Conservation (phyloP, 1,140 invertebrate genomes). For the Zaprionus ghesquierei region DNA sequence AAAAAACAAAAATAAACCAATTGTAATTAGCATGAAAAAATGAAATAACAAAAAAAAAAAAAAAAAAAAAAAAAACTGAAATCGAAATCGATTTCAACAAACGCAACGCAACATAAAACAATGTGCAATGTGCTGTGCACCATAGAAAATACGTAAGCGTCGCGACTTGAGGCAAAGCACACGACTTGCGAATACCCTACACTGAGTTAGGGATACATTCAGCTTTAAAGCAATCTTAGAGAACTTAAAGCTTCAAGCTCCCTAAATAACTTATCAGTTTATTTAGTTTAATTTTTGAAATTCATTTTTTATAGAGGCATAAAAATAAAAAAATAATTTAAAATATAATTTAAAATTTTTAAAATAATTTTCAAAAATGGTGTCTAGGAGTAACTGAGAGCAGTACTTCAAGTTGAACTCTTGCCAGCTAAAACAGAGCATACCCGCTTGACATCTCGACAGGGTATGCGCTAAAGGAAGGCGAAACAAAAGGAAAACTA, state of each 20-base stretch:
- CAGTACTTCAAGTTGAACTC: too few species aligned
- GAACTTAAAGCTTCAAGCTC: too few species aligned
- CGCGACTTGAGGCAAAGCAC: not conserved
- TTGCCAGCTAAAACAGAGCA: not conserved
- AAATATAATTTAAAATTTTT: too few species aligned
- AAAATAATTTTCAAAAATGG: too few species aligned
- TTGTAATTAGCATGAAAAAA: slow-evolving; percentile 18
- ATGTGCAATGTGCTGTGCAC: slow-evolving; percentile 29
- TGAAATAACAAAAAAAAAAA: not conserved
- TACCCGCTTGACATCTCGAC: not conserved
- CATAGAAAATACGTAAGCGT: slow-evolving; percentile 2
- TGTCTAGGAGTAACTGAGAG: too few species aligned
- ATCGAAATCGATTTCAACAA: slow-evolving; percentile 31
- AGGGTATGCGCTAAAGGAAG: slow-evolving; percentile 16
- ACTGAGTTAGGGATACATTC: not conserved
- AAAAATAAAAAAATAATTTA: too few species aligned
- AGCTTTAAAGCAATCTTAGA: too few species aligned
- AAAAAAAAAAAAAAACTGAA: slow-evolving; percentile 13
- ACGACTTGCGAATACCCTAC: slow-evolving; percentile 11
- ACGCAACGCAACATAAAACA: slow-evolving; percentile 20
- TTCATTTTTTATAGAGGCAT: too few species aligned
- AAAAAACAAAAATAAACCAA: not conserved
- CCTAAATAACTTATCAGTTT: too few species aligned
- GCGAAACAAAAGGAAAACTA: slow-evolving; percentile 36
- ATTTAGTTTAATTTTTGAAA: too few species aligned